These are phyloP conservation scores for Marronus borbonicus DNA, from an alignment of 2,888 invertebrate species.

Conservation along the genomic window DNA sequence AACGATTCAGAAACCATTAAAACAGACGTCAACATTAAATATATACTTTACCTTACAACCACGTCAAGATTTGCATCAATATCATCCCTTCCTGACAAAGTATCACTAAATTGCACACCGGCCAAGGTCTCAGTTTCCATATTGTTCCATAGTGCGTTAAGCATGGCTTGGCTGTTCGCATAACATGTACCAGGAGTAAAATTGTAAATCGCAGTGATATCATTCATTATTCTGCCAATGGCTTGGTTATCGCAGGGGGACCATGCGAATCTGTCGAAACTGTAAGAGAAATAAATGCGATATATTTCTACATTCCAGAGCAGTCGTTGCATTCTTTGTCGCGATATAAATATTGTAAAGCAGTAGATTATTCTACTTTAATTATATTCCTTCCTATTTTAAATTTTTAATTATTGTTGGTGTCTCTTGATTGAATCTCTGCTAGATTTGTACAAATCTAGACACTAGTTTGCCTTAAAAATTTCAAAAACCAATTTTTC, in stretches of 20 bases:
- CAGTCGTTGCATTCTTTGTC: not conserved
- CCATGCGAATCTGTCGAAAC: constrained; percentile 18
- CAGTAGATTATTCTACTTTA: too few species aligned
- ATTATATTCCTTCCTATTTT: too few species aligned
- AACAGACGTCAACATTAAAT: too few species aligned
- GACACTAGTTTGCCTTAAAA: too few species aligned
- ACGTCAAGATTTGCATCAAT: constrained; percentile 73
- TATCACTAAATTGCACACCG: constrained; percentile 76
- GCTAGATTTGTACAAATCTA: too few species aligned
- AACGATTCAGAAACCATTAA: too few species aligned
- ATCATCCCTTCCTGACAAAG: constrained; percentile 66
- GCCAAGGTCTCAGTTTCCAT: constrained; percentile 66
- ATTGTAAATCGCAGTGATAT: not conserved
- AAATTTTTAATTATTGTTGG: too few species aligned
- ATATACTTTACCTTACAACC: constrained; percentile 69
- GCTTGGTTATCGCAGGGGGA: constrained; percentile 45
- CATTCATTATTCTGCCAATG: constrained; percentile 38
- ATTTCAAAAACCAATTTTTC: too few species aligned
- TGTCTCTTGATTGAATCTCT: too few species aligned
- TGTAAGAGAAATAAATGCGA: constrained; percentile 9
- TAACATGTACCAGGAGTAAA: constrained; percentile 33
- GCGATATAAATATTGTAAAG: too few species aligned
- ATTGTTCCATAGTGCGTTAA: constrained; percentile 54
- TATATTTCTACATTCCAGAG: not conserved
- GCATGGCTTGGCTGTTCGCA: constrained; percentile 56